Conservation (phyloP, 2,888 invertebrate species). For the Chesias legatella region DNA sequence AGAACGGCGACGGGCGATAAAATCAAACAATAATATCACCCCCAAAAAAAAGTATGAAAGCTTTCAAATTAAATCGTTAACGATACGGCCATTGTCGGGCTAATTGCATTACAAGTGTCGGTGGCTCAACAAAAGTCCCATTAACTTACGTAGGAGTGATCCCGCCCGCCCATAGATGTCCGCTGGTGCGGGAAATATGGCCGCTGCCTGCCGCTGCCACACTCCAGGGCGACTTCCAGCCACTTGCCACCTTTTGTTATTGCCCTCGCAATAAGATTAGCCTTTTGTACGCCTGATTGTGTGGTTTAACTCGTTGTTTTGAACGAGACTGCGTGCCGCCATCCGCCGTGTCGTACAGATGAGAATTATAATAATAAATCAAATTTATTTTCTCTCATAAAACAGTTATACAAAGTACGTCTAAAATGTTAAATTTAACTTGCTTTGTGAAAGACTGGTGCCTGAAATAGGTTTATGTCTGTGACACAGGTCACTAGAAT, state of each 20-base stretch:
- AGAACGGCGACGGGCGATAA: constrained; percentile 23
- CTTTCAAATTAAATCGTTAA: constrained; percentile 74
- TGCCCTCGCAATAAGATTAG: constrained; percentile 66
- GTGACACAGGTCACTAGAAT: too few relatives aligned
- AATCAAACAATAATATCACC: constrained; percentile 32
- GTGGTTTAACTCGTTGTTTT: constrained; percentile 61
- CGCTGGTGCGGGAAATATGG: constrained; percentile 73
- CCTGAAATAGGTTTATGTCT: too few relatives aligned
- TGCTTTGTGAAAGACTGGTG: too few relatives aligned
- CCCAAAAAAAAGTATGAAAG: constrained; percentile 39
- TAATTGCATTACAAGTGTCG: constrained; percentile 79
- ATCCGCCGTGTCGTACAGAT: too few relatives aligned
- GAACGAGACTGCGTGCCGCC: constrained; percentile 26
- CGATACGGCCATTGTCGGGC: constrained; percentile 71
- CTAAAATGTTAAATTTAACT: too few relatives aligned
- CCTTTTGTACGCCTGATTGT: constrained; percentile 69
- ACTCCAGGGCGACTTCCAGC: constrained; percentile 58
- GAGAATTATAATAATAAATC: too few relatives aligned
- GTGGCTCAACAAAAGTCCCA: constrained; percentile 68
- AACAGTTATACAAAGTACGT: too few relatives aligned
- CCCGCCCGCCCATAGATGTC: constrained; percentile 48
- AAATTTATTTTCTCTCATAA: too few relatives aligned
- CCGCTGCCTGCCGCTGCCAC: constrained; percentile 62
- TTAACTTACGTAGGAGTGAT: constrained; percentile 71
- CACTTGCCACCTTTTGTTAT: constrained; percentile 46